Base-by-base conservation (phyloP, 2,888 invertebrate genomes). In the Synergus gifuensis region DNA sequence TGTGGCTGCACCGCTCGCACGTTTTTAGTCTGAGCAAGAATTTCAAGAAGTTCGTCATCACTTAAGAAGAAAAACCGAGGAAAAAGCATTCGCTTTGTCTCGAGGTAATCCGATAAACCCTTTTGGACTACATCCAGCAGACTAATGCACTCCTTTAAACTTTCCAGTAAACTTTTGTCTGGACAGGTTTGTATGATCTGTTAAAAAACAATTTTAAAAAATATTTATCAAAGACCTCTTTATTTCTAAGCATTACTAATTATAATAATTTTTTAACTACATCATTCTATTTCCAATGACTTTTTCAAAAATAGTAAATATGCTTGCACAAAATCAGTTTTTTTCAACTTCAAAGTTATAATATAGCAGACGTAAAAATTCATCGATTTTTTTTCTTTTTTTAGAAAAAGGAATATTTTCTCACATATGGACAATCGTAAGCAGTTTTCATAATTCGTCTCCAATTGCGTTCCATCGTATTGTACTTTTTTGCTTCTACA, bases 61-160 rank as follows among this genome's bases (percentile, higher is more conserved):
- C 97, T 96, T 83, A 97, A 94, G 93, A 97, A 97, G 93, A 95
- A 97, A 91, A 97, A 95, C 88, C 95, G 92, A 28, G 97, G 97
- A 92, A 97, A 97, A 63, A 95, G 93, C 64, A 94, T 93, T 67
- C 97, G 92, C 91, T 97, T 97, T 83, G 95, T 94, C 90, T 97
- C 96, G 92, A 97, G 93, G 91, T 97, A 97, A 78, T 96, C 95
- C 76, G 95, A 94, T 4, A 97, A 94, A 0, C 97, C 96, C 84
- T 96, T 96, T 81, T 96, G 94, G 5, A 97, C 96, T 36, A 96
- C 94, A 42, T 95, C 95, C 83, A 97, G 92, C 0, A 96, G 91
- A 83, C 95, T 95, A 76, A 95, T 94, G 54, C 96, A 95, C 86
- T 96, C 96, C 54, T 93, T 93, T 80, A 97, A 91, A 85, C 95